Conservation (phyloP, 2,888 invertebrate genomes). For the Raillietiella orientalis region DNA sequence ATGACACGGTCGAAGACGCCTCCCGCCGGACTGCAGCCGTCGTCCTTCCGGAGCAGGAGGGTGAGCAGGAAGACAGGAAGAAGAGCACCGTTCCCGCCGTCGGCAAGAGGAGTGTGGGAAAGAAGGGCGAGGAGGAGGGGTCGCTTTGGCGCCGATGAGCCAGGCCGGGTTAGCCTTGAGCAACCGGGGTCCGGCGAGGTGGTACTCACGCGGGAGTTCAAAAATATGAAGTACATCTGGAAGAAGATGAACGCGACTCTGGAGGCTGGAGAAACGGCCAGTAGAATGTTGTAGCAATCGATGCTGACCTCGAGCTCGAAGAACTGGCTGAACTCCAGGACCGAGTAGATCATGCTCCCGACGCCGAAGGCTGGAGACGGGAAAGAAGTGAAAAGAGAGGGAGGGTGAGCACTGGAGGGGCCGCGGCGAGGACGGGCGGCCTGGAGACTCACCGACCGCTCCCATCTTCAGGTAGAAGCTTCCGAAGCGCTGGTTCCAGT, state of each 20-base stretch:
- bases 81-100: too few relatives aligned
- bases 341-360: slow-evolving; percentile 87
- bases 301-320: slow-evolving; percentile 68
- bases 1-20: too few relatives aligned
- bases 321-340: slow-evolving; percentile 74
- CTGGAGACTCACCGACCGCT: slow-evolving; percentile 32
- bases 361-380: slow-evolving; percentile 59
- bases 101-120: too few relatives aligned
- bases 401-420: background rate
- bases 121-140: too few relatives aligned
- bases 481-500: slow-evolving; percentile 61
- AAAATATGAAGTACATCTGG: slow-evolving; percentile 92
- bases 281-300: slow-evolving; percentile 62
- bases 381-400: slow-evolving; percentile 1
- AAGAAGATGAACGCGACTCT: slow-evolving; percentile 86
- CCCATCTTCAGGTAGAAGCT: slow-evolving; percentile 78
- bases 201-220: slow-evolving; percentile 26
- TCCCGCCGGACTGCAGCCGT: too few relatives aligned
- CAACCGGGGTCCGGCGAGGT: background rate
- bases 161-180: too few relatives aligned
- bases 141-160: too few relatives aligned
- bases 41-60: too few relatives aligned
- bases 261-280: slow-evolving; percentile 63
- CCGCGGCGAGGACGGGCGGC: background rate
- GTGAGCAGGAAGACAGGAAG: too few relatives aligned